Conservation (phyloP, 2,797 vertebrate species). For the Tinamus major region DNA sequence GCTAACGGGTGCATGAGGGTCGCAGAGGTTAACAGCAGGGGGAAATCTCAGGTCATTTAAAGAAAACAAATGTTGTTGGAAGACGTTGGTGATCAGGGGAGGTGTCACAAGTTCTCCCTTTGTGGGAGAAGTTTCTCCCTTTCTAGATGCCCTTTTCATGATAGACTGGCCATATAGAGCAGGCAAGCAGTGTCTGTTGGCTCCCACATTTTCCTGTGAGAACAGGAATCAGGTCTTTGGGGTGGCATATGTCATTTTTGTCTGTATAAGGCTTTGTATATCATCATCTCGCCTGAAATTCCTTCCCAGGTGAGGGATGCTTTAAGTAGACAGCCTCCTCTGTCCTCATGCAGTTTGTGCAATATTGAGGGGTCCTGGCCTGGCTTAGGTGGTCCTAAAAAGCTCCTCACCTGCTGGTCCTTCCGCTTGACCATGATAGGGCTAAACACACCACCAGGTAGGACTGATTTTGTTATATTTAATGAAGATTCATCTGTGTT, state of each 20-base stretch:
- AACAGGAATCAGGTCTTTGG: not conserved
- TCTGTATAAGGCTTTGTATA: not conserved
- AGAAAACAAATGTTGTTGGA: not conserved
- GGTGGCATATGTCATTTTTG: not conserved
- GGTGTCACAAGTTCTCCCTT: not conserved
- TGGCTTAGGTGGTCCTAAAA: not conserved
- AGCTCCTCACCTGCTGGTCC: not conserved
- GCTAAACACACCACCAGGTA: not conserved
- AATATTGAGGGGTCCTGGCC: not conserved
- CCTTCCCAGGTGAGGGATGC: not conserved
- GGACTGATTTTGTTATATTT: not conserved
- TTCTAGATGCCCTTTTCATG: not conserved
- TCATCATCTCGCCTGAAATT: not conserved
- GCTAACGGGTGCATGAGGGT: not conserved
- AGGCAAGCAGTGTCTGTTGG: not conserved
- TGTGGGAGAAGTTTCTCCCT: not conserved
- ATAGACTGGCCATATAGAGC: rapidly evolving
- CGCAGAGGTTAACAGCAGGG: not conserved
- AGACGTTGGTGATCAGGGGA: not conserved
- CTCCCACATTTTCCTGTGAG: not conserved
- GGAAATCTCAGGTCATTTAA: not conserved
- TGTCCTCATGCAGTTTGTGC: not conserved
- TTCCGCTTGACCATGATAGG: not conserved
- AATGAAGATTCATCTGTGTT: not conserved
- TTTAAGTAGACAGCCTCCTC: not conserved